phyloP scores from a whole-genome alignment of 2,888 invertebrate genomes.

The Liopterus haemorrhoidalis region DNA sequence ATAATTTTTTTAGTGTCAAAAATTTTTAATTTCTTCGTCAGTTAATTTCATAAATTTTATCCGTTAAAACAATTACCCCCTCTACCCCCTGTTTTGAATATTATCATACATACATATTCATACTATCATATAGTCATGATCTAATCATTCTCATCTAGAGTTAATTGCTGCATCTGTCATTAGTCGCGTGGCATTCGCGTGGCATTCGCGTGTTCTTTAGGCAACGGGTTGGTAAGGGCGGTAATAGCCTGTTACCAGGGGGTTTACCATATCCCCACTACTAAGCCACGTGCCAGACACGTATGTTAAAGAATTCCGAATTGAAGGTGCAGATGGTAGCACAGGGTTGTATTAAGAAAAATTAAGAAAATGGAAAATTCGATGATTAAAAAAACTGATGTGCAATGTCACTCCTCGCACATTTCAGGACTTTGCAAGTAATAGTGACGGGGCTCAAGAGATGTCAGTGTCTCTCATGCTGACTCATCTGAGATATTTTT shows the following conservation, averaged over 20 bases:
- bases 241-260: conserved; percentile 32
- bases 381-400: no score
- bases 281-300: conserved; percentile 38
- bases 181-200: conserved; percentile 31
- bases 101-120: conserved; percentile 42
- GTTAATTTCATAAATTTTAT: no score
- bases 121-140: conserved; percentile 33
- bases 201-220: conserved; percentile 11
- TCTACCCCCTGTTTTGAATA: no score
- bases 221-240: conserved; percentile 23
- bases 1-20: no score
- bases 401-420: no score
- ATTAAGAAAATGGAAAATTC: no score
- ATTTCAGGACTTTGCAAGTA: no score
- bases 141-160: conserved; percentile 39
- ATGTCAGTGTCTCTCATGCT: no score
- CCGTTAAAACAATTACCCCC: conserved; percentile 36
- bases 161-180: conserved; percentile 44
- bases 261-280: conserved; percentile 26
- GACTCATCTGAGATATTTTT: no score
- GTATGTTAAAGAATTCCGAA: conserved; percentile 41
- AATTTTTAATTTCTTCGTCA: no score
- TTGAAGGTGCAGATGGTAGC: conserved; percentile 36
- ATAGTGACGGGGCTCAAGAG: no score
- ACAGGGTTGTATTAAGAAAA: conserved; percentile 26